Evolutionary conservation across 2,888 invertebrate species (phyloP), one percentile per base, ranked within the genome.

Genomic region (Leucophenga maculata): DNA sequence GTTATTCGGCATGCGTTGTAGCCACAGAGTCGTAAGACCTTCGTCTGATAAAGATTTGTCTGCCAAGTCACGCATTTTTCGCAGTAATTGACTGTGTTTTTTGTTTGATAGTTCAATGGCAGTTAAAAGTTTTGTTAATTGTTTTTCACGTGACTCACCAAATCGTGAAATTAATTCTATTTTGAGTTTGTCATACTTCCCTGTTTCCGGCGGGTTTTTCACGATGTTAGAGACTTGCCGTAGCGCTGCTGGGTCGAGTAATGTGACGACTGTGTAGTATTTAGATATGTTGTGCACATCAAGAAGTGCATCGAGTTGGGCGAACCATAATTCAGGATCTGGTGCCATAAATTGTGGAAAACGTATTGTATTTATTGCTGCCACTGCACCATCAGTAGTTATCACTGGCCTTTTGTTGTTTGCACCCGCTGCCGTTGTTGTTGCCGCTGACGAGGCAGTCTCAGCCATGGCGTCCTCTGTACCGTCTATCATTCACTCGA

Each of bases 101-200:
- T 65, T 68, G 52, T 65, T 65, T 44, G 22, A 46, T 44, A 72
- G 65, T 13, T 72, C 65, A 13, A 69, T 32, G 0, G n/a, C n/a
- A n/a, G n/a, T n/a, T 59, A 65, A 18, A 59, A 72, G 65, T 69
- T 72, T 69, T n/a, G 67, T n/a, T 1, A 69, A 60, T 11, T 69
- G 67, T 31, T 69, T 69, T 60, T 69, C 69, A 26, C 65, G 69
- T 64, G 67, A 69, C 32, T 20, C 65, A 48, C 69, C 69, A 67
- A 69, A 69, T 20, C 67, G 69, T 59, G 60, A 44, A 46, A 72
- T 69, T 39, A 72, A 18, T 39, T 70, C 72, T 59, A 59, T 69
- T 54, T 72, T 72, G n/a, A 70, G 65, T 67, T 67, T 70, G 20
- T 70, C 70, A 65, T 70, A 70, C 59, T 72, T 72, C 67, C 69